These are phyloP conservation scores for Phoeniculus purpureus DNA, from an alignment of 2,797 vertebrate genomes.

Conservation along the genomic window DNA sequence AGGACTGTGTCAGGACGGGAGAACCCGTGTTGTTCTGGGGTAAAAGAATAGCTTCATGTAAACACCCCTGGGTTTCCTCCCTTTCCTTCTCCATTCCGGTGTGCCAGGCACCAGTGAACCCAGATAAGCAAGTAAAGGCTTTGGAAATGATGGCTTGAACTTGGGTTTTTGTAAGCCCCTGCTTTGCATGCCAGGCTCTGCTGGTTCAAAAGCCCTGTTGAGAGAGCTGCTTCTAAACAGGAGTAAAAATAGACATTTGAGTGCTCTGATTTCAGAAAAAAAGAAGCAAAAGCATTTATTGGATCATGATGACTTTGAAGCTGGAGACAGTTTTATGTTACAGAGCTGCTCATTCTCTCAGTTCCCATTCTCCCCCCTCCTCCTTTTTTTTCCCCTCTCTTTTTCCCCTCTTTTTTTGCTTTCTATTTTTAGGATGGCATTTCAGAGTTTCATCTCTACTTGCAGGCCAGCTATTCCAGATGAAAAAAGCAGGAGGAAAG, in stretches of 20 bases:
- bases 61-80: slow-evolving; percentile 35
- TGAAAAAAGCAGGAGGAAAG: not conserved
- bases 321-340: slow-evolving; percentile 46
- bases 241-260: slow-evolving; percentile 49
- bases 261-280: slow-evolving; percentile 22
- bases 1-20: not conserved
- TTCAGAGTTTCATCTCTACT: not conserved
- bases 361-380: not conserved
- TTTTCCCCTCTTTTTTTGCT: not conserved
- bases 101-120: not conserved
- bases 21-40: slow-evolving; percentile 28
- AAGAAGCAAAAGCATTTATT: slow-evolving; percentile 33
- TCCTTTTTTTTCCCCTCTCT: not conserved
- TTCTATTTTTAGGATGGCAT: slow-evolving; percentile 48
- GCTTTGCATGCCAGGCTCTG: slow-evolving; percentile 7
- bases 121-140: not conserved
- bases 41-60: slow-evolving; percentile 42
- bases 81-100: slow-evolving; percentile 49
- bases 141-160: slow-evolving; percentile 15
- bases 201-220: slow-evolving; percentile 31
- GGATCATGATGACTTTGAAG: slow-evolving; percentile 34
- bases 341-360: slow-evolving; percentile 30
- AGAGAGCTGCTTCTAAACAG: slow-evolving; percentile 41
- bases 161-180: slow-evolving; percentile 14
- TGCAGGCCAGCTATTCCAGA: not conserved